Evolutionary conservation across 2,797 vertebrate genomes (phyloP), one percentile per base, ranked within the genome.

Genomic region (Notamacropus eugenii): DNA sequence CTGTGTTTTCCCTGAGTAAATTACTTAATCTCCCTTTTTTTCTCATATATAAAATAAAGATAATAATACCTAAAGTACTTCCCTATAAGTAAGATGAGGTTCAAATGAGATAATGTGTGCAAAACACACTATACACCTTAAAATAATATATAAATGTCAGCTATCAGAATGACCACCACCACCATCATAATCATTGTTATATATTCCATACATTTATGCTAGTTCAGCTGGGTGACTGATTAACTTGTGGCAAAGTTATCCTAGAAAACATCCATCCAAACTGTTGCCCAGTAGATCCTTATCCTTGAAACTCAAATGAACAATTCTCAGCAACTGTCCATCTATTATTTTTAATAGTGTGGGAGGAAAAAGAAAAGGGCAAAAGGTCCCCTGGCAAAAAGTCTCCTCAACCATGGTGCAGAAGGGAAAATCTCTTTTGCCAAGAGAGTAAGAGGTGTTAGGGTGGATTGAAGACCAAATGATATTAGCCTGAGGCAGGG

Each of bases 261-360:
- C 40, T 22, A 27, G 90, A 82, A 92, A 93, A 54, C 50, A 90
- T 14, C 27, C 5, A 92, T 95, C 8, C 90, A 82, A 54, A 34
- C 2, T 12, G 4, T 62, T 91, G n/a, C 74, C 55, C 52, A 34
- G 90, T 31, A 93, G 9, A 3, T 52, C 0, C 5, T 34, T 50
- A 91, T 24, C 27, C 28, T 91, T 19, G 22, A 54, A 91, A 90
- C 22, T 5, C 34, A 29, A 54, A 91, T 34, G 1, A 50, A 34
- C 29, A 27, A 54, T 59, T 95, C 91, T 91, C 55, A 67, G 1
- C 55, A 5, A 55, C 46, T 67, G 1, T 2, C 0, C 93, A 31
- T 93, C 55, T 90, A 54, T 91, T 91, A 31, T 91, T 52, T 95
- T 95, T 50, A 95, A 24, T n/a, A 13, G n/a, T 34, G 92, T 16